Conservation (phyloP, 2,113 vertebrate species). For the Stictonetta naevosa region DNA sequence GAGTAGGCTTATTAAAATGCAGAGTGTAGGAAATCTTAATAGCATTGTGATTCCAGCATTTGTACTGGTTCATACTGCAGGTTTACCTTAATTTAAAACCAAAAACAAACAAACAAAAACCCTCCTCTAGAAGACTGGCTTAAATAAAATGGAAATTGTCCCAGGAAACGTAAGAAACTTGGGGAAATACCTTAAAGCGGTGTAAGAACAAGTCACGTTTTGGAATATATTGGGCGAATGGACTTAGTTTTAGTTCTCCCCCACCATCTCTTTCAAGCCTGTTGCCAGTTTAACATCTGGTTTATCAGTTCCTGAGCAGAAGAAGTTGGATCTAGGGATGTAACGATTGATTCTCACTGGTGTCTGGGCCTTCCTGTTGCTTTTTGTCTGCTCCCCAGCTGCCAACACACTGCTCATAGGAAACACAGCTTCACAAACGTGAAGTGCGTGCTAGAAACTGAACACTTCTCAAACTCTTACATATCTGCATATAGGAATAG, state of each 20-base stretch:
- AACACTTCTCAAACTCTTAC: not conserved
- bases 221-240: not conserved
- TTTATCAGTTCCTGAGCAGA: not conserved
- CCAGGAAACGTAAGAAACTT: not conserved
- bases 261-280: not conserved
- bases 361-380: not conserved
- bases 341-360: not conserved
- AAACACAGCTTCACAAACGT: not conserved
- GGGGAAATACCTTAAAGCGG: not conserved
- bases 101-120: not conserved
- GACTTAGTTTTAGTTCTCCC: not conserved
- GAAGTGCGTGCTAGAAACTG: rapidly evolving
- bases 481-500: not conserved
- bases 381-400: not conserved
- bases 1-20: not conserved
- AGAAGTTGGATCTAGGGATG: not conserved
- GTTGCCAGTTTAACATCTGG: not conserved
- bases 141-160: not conserved
- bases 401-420: not conserved
- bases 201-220: not conserved
- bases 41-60: not conserved
- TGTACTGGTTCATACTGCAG: not conserved
- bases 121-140: not conserved
- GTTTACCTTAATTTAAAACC: not conserved
- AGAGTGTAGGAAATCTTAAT: not conserved